Percentiles rank a stretch among this genome's conserved stretches.
Evolutionary conservation across 2,888 invertebrate species (phyloP).

Genomic region (Erpobdella octoculata): DNA sequence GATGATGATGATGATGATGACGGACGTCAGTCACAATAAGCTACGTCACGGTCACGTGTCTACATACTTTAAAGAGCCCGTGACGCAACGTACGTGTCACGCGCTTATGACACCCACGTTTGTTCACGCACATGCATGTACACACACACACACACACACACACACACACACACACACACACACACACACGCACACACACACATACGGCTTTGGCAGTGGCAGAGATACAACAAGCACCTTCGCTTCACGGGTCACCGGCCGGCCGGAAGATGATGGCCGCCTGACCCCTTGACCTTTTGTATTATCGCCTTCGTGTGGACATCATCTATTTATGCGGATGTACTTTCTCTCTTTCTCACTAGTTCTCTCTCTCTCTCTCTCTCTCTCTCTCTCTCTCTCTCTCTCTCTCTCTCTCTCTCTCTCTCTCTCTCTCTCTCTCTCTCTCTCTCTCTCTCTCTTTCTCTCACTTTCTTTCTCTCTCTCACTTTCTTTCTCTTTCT

Average conservation of each 20-base stretch:
- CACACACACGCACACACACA: too few relatives aligned
- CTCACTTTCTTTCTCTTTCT: too few relatives aligned
- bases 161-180: too few relatives aligned
- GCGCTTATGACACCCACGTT: neutral
- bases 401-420: too few relatives aligned
- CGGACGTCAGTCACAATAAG: neutral
- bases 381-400: too few relatives aligned
- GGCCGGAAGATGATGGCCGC: slow-evolving; percentile 6
- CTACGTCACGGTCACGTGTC: neutral
- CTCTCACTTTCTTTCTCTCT: too few relatives aligned
- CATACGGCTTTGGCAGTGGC: neutral
- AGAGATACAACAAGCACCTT: slow-evolving; percentile 7
- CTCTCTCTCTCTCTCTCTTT: too few relatives aligned
- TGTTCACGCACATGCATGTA: too few relatives aligned
- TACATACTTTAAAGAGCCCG: neutral
- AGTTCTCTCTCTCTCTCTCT: too few relatives aligned
- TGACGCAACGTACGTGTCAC: neutral
- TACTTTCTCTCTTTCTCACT: neutral
- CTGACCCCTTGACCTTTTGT: neutral
- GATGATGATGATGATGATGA: neutral
- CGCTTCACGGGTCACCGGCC: slow-evolving; percentile 8
- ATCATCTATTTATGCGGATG: neutral
- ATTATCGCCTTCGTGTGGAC: slow-evolving; percentile 6
- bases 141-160: too few relatives aligned
- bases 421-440: too few relatives aligned